Evolutionary conservation across 2,888 invertebrate species (phyloP).

Genomic region (Nephrotoma appendiculata): DNA sequence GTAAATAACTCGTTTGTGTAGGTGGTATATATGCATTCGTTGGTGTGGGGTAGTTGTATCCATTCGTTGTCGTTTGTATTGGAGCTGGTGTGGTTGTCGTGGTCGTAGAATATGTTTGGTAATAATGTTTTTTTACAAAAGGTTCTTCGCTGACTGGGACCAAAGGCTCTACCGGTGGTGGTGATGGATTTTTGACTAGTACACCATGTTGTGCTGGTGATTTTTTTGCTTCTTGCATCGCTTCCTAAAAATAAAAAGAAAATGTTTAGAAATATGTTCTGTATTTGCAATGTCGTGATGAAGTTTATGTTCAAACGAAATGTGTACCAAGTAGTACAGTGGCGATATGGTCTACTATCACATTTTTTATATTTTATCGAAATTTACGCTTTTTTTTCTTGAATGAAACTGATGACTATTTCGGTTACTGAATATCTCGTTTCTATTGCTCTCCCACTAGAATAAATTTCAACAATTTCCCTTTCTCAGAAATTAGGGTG

Average conservation of each 20-base stretch:
- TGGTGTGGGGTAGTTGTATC: constrained; percentile 27
- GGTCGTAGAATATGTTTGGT: constrained; percentile 6
- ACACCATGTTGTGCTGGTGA: constrained; percentile 51
- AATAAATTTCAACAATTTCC: too few relatives aligned
- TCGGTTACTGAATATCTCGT: too few relatives aligned
- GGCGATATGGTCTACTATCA: too few relatives aligned
- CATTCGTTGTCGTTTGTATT: constrained; percentile 20
- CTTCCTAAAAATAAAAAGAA: constrained; percentile 39
- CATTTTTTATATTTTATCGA: too few relatives aligned
- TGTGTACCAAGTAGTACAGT: too few relatives aligned
- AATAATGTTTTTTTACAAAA: constrained; percentile 23
- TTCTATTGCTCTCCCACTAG: too few relatives aligned
- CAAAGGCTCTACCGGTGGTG: constrained; percentile 20
- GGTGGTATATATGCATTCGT: constrained; percentile 22
- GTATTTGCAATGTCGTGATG: too few relatives aligned
- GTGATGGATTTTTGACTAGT: constrained; percentile 30
- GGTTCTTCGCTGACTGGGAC: constrained; percentile 19
- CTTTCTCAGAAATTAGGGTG: too few relatives aligned
- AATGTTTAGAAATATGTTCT: too few relatives aligned
- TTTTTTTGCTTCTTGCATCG: constrained; percentile 55
- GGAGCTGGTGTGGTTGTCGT: constrained; percentile 7
- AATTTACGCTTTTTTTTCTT: too few relatives aligned
- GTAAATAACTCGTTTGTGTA: constrained; percentile 15
- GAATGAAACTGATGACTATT: too few relatives aligned
- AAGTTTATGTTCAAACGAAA: too few relatives aligned